Evolutionary conservation across 1,140 invertebrate species (phyloP), one percentile per base, ranked within the genome.

Genomic region (Drosophila prosaltans): DNA sequence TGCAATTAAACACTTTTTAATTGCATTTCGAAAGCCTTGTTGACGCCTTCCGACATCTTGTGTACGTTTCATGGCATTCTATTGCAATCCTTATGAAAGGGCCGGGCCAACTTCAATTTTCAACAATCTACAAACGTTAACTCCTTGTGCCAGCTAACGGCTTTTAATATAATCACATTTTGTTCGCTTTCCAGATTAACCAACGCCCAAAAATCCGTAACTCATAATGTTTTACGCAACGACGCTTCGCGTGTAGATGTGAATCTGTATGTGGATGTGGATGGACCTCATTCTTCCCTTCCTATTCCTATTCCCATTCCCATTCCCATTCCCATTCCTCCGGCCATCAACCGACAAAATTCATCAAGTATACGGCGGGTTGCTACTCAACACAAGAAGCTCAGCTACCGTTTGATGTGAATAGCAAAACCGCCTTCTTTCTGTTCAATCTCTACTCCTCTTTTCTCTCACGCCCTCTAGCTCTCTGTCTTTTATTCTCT

Each of bases 1-100:
- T 65, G 72, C 80, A 58, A 86, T 85, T 81, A 81, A 72, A 81
- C 79, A 79, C 48, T 68, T 69, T 67, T 78, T 88, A 86, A 86
- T 88, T 82, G 83, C 83, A 78, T 88, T 86, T 65, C 66, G 65
- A 77, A 68, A 65, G 68, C 39, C 40, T 59, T 57, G 59, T 69
- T 59, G 43, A 43, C 24, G 16, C 9, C 59, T 58, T 16, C 11
- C 28, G 8, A 45, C 5, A 6, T 8, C 26, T 30, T n/a, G 6
- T 36, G 6, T 36, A 36, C 16, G 41, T 24, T 32, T 48, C 3
- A 10, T 57, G 65, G 10, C 16, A 51, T 32, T 60, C 16, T 66
- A 55, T 48, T 30, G 61, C 61, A 32, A 32, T 63, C 45, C 61
- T 63, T 48, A 48, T 63, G 41, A 16, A 5, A 4, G 61, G 41